Evolutionary conservation across 1,140 invertebrate genomes (phyloP), one percentile per base, ranked within the genome.

Genomic region (Drosophila rhopaloa): DNA sequence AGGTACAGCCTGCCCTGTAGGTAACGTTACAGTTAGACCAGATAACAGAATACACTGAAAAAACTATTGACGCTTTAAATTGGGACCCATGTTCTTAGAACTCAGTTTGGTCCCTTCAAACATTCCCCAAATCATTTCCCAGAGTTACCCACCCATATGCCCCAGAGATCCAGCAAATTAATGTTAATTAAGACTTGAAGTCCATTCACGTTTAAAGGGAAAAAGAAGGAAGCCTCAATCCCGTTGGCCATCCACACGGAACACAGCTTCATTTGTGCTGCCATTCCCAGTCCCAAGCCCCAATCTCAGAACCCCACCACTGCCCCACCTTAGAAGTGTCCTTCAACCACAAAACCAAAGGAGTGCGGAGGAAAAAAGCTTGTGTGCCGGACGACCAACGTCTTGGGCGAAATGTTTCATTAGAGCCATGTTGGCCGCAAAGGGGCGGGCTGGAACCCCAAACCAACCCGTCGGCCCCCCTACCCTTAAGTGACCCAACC

Each of bases 401-500:
- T 88, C 83, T 88, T 89, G 76, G 66, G 60, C 53, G 63, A 88
- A 89, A 88, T 88, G 84, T 89, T 88, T 88, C 84, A 88, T 88
- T 89, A 88, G 83, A 88, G 76, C 72, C 57, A 77, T 76, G 83
- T 66, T 76, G 50, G 79, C 83, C 82, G 62, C 82, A 86, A 82
- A 88, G 80, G 77, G 14, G 67, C 63, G 59, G 62, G 43, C 55
- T 19, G 19, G 41, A 35, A 40, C 55, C 48, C 41, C 50, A 48
- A 51, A 43, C 48, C 38, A 27, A 27, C 38, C 50, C 41, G 24
- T 47, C 19, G 11, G 8, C 43, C 43, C 43, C 7, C 43, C 6
- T 32, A 14, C 55, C 41, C 29, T 46, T 5, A 27, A 41, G 56
- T 53, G 50, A 41, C 37, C 53, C 54, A 24, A 44, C 27, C 37